Percentiles rank a stretch among this genome's conserved stretches.
Evolutionary conservation across 2,797 vertebrate species (phyloP).

Genomic region (Microcaecilia unicolor): DNA sequence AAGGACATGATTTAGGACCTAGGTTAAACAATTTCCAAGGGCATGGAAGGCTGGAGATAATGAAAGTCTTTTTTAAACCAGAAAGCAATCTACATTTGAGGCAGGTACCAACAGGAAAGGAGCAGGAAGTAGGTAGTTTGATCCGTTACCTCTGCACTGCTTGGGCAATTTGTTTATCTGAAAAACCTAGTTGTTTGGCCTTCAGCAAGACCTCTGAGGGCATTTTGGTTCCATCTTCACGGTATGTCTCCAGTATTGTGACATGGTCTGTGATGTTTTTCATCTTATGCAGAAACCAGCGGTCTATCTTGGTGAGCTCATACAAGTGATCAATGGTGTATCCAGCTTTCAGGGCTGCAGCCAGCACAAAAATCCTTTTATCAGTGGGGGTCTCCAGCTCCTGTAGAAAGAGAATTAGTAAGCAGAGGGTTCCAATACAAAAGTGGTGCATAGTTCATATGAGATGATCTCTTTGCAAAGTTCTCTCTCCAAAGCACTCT

Average conservation of each 20-base stretch:
- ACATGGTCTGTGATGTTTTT: conserved; percentile 83
- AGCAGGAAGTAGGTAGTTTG: background rate
- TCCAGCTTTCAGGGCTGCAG: conserved; percentile 68
- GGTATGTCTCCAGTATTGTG: conserved; percentile 68
- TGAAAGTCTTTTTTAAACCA: no score
- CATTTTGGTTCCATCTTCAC: conserved; percentile 62
- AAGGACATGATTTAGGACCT: no score
- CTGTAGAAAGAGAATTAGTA: conserved; percentile 36
- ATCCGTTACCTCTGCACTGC: conserved; percentile 83
- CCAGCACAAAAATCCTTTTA: conserved; percentile 92
- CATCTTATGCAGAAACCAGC: conserved; percentile 96
- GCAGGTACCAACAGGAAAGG: no score
- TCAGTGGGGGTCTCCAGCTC: conserved; percentile 90
- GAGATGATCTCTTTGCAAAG: no score
- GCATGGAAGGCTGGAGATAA: no score
- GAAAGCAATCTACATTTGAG: no score
- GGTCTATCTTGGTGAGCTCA: conserved; percentile 87
- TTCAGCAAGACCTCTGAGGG: conserved; percentile 65
- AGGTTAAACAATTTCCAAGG: no score
- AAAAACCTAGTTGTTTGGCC: conserved; percentile 93
- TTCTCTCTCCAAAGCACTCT: no score
- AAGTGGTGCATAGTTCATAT: no score
- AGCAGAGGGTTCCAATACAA: fast-evolving
- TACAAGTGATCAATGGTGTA: conserved; percentile 86
- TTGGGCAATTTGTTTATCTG: conserved; percentile 88